phyloP scores from a whole-genome alignment of 2,797 vertebrate genomes.

The Lerista edwardsae region DNA sequence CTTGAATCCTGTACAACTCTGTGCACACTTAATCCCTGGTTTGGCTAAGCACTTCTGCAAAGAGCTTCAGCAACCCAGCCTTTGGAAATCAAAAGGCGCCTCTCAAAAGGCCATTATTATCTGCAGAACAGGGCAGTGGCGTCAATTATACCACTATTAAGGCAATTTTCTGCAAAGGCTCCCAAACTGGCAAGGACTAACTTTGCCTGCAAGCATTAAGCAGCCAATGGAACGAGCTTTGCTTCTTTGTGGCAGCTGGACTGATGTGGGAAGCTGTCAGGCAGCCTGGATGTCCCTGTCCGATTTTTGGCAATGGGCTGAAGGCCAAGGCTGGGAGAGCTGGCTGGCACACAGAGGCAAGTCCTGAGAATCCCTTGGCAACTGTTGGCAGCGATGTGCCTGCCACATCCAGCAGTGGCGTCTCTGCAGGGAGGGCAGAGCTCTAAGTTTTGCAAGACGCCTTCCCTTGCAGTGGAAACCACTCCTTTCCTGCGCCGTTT shows the following conservation, averaged over 20 bases:
- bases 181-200: too few relatives aligned
- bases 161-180: constrained; percentile 57
- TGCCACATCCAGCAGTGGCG: background rate
- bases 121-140: constrained; percentile 50
- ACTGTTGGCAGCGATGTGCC: background rate
- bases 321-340: background rate
- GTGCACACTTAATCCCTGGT: constrained; percentile 5
- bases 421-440: too few relatives aligned
- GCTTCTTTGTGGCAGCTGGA: background rate
- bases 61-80: constrained; percentile 55
- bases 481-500: too few relatives aligned
- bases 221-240: background rate
- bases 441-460: too few relatives aligned
- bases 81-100: constrained; percentile 64
- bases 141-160: constrained; percentile 70
- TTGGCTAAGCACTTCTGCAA: constrained; percentile 34
- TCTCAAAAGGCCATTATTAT: constrained; percentile 64
- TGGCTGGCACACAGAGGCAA: background rate
- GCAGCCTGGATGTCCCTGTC: too few relatives aligned
- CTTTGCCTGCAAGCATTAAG: background rate
- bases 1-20: too few relatives aligned
- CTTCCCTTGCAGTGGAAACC: background rate
- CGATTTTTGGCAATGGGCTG: background rate
- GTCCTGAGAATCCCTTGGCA: background rate
- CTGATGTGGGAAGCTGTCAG: too few relatives aligned